These are phyloP conservation scores for Gila orcuttii DNA, from an alignment of 2,113 vertebrate genomes.

Conservation along the genomic window DNA sequence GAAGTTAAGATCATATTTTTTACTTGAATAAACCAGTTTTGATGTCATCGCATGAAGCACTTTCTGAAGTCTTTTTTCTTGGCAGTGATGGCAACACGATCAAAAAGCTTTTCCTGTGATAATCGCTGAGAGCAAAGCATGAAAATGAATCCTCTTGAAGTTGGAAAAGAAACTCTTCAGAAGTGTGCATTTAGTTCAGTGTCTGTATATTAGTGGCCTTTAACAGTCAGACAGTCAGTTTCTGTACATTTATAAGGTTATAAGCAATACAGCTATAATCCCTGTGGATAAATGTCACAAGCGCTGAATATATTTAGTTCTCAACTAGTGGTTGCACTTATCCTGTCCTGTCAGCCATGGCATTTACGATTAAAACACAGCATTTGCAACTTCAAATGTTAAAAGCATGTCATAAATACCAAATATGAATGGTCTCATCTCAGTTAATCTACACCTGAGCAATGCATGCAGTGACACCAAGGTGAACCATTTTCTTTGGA, in stretches of 20 bases:
- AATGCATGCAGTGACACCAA: not conserved
- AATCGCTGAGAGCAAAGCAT: not conserved
- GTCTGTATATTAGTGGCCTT: not conserved
- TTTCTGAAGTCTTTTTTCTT: not conserved
- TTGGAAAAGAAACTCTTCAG: not conserved
- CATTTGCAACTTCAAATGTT: not conserved
- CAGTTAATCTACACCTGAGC: not conserved
- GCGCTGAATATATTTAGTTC: conserved; percentile 5
- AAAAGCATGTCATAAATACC: not conserved
- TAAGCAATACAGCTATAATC: conserved; percentile 18
- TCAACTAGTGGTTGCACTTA: not conserved
- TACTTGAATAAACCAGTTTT: not conserved
- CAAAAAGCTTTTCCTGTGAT: not conserved
- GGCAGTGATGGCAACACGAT: not conserved
- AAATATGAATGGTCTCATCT: not conserved
- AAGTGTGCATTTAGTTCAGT: conserved; percentile 6
- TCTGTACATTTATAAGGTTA: conserved; percentile 12
- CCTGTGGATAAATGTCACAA: conserved; percentile 35
- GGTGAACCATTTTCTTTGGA: too few relatives aligned
- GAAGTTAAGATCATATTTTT: not conserved
- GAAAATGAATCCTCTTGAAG: conserved; percentile 6
- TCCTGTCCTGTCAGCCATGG: conserved; percentile 8
- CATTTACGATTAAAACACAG: conserved; percentile 14
- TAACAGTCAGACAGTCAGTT: not conserved
- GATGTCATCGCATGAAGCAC: not conserved